Conservation (phyloP, 2,888 invertebrate species). For the Gastrophysa polygoni region DNA sequence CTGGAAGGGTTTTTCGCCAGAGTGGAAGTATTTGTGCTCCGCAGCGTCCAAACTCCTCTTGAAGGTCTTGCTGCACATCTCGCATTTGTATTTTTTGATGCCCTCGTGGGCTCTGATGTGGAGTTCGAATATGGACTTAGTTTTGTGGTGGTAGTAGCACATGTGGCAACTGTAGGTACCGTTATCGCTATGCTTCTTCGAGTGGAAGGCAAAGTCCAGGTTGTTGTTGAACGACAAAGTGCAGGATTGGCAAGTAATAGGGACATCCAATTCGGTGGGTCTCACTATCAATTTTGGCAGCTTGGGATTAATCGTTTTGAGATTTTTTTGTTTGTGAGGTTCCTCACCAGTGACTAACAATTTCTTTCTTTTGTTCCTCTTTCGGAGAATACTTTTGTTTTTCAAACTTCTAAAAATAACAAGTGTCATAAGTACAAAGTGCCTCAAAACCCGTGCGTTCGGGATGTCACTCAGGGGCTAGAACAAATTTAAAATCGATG, state of each 20-base stretch:
- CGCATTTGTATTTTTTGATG: slow-evolving; percentile 42
- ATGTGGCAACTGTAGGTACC: slow-evolving; percentile 49
- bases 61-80: slow-evolving; percentile 43
- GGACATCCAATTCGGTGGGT: slow-evolving; percentile 44
- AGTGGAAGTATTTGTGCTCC: slow-evolving; percentile 58
- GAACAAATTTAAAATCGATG: no score
- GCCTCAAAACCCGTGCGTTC: no score
- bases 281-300: slow-evolving; percentile 2
- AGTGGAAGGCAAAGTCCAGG: slow-evolving; percentile 50
- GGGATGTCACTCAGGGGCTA: no score
- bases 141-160: slow-evolving; percentile 45
- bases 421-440: neutral
- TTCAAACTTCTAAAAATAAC: neutral
- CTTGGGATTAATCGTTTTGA: neutral
- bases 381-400: no score
- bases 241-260: slow-evolving; percentile 62
- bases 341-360: neutral
- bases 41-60: slow-evolving; percentile 60
- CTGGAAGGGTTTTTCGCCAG: slow-evolving; percentile 56
- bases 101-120: slow-evolving; percentile 48
- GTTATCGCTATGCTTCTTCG: slow-evolving; percentile 46
- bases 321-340: neutral
- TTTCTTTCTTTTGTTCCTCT: no score
- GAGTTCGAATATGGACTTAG: slow-evolving; percentile 45
- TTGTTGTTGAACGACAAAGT: slow-evolving; percentile 59